Evolutionary conservation across 2,888 invertebrate genomes (phyloP).

Genomic region (Troides helena): DNA sequence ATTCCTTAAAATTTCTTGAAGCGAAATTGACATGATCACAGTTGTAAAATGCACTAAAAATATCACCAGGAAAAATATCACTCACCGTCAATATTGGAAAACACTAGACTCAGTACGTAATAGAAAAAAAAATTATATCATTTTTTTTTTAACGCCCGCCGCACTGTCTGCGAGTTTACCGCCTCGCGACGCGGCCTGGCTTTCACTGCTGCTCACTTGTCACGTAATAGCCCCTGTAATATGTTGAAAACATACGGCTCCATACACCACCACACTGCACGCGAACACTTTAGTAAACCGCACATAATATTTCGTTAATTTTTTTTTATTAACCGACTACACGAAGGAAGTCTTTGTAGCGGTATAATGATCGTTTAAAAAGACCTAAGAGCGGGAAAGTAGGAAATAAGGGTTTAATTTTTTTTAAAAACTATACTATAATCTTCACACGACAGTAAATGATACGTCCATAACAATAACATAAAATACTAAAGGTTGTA

Average conservation of each 20-base stretch:
- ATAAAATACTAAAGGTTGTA: no score
- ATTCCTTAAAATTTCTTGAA: no score
- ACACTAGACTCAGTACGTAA: conserved; percentile 26
- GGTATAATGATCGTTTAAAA: no score
- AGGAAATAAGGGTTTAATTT: no score
- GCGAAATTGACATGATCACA: no score
- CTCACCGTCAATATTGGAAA: conserved; percentile 31
- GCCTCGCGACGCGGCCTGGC: conserved; percentile 45
- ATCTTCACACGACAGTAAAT: no score
- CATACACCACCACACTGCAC: neutral
- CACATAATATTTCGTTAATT: neutral
- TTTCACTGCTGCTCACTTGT: conserved; percentile 54
- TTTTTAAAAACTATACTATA: no score
- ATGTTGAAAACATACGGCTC: conserved; percentile 43
- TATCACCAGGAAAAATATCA: conserved; percentile 10
- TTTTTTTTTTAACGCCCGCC: conserved; percentile 36
- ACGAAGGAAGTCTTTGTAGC: neutral
- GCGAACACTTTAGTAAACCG: neutral
- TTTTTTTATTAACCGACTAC: neutral
- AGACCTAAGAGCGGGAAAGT: no score
- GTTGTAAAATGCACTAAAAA: conserved; percentile 4
- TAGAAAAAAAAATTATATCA: conserved; percentile 42
- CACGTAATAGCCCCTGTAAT: conserved; percentile 53
- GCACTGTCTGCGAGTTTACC: conserved; percentile 36
- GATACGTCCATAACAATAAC: no score